Percentiles rank a stretch among this genome's conserved stretches.
Evolutionary conservation across 2,113 vertebrate genomes (phyloP).

Genomic region (Psettodes erumei): DNA sequence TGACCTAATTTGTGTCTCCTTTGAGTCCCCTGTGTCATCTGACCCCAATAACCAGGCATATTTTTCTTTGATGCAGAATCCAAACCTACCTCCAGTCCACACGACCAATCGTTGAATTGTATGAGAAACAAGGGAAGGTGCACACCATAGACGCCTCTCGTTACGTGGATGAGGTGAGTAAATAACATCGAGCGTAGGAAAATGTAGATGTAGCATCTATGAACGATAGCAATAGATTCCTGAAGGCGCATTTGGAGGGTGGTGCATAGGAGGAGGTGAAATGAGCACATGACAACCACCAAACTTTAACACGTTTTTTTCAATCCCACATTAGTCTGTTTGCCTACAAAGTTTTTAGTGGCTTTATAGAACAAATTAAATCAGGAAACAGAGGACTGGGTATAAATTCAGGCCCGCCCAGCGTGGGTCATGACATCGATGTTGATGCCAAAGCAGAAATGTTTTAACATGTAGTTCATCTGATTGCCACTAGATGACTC

Average conservation of each 20-base stretch:
- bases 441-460: too few relatives aligned
- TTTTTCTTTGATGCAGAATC: conserved; percentile 85
- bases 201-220: neutral
- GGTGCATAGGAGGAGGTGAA: neutral
- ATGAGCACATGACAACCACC: neutral
- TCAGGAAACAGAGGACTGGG: neutral
- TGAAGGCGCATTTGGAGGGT: neutral
- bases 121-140: conserved; percentile 92
- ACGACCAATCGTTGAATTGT: conserved; percentile 92
- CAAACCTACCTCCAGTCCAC: conserved; percentile 95
- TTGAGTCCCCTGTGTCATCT: conserved; percentile 43
- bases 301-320: neutral
- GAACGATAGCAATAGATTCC: neutral
- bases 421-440: too few relatives aligned
- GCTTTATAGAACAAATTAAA: neutral
- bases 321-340: neutral
- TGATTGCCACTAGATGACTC: neutral
- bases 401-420: neutral
- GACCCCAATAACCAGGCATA: conserved; percentile 50
- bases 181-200: neutral
- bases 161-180: conserved; percentile 89
- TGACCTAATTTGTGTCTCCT: conserved; percentile 64
- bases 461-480: too few relatives aligned
- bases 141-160: conserved; percentile 92
- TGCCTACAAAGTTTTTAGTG: neutral